These are phyloP conservation scores for Dryobates pubescens DNA, from an alignment of 2,797 vertebrate genomes.

Conservation along the genomic window DNA sequence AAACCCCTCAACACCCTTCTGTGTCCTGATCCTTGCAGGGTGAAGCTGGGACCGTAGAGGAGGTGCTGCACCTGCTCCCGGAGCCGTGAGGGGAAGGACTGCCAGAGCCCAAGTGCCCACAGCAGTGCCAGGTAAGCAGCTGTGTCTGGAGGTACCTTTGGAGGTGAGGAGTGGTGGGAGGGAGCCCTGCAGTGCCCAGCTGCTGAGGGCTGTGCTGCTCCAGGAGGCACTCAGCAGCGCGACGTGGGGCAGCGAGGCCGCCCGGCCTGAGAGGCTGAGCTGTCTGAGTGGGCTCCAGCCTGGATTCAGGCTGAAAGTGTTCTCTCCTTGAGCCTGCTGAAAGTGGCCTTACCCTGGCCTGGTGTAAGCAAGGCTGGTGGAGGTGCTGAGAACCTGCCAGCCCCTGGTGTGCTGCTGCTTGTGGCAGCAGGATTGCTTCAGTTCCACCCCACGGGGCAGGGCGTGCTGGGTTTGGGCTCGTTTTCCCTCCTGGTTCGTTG, in stretches of 20 bases:
- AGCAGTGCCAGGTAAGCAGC: conserved; percentile 37
- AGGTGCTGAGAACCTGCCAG: background rate
- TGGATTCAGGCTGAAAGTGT: background rate
- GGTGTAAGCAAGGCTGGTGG: background rate
- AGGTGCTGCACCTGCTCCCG: background rate
- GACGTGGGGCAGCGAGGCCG: background rate
- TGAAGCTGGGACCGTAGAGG: conserved; percentile 1
- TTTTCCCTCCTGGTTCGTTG: background rate
- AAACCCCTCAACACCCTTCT: background rate
- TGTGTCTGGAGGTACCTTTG: background rate
- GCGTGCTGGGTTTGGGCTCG: rapidly evolving
- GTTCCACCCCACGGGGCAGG: background rate
- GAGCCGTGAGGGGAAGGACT: background rate
- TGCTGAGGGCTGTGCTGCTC: background rate
- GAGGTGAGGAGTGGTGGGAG: rapidly evolving
- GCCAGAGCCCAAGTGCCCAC: background rate
- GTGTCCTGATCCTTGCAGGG: conserved; percentile 55
- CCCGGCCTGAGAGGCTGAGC: background rate
- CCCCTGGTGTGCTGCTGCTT: rapidly evolving
- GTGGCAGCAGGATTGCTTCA: rapidly evolving
- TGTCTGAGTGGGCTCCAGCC: rapidly evolving
- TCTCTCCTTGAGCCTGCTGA: background rate
- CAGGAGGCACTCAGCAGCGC: rapidly evolving
- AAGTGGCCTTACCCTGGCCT: background rate
- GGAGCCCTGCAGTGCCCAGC: background rate